phyloP scores from a whole-genome alignment of 2,113 vertebrate species.

The Calypte anna region DNA sequence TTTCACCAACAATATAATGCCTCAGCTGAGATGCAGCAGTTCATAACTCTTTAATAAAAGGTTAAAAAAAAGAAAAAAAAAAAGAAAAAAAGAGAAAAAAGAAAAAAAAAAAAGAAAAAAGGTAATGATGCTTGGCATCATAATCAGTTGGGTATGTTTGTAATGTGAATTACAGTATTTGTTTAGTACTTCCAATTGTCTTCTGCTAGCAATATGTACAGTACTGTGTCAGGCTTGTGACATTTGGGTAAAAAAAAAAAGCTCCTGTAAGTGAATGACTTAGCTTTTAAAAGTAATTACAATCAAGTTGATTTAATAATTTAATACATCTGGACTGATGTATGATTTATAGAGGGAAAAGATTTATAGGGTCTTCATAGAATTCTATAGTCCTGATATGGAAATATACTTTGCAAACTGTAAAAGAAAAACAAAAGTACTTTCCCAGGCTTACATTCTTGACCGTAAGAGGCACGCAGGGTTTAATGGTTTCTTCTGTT shows the following conservation, averaged over 20 bases:
- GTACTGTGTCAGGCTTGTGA: conserved; percentile 88
- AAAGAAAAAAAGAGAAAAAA: neutral
- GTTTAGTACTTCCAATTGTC: conserved; percentile 89
- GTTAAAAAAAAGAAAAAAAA: neutral
- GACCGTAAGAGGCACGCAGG: conserved; percentile 83
- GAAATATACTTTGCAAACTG: conserved; percentile 80
- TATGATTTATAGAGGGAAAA: conserved; percentile 75
- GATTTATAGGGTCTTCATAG: conserved; percentile 77
- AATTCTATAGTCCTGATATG: conserved; percentile 80
- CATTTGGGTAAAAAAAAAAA: conserved; percentile 79
- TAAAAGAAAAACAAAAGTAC: conserved; percentile 73
- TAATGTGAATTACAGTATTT: conserved; percentile 81
- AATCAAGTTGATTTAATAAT: conserved; percentile 84
- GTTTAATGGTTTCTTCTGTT: conserved; percentile 86
- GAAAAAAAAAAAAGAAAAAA: neutral
- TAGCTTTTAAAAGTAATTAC: conserved; percentile 85
- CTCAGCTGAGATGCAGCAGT: conserved; percentile 75
- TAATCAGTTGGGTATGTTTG: conserved; percentile 86
- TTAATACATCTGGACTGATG: conserved; percentile 81
- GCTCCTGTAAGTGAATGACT: conserved; percentile 88
- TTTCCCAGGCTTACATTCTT: conserved; percentile 84
- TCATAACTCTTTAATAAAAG: conserved; percentile 18
- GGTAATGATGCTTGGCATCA: conserved; percentile 72
- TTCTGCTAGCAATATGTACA: conserved; percentile 95
- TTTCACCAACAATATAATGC: conserved; percentile 72